Base-by-base conservation (phyloP, 2,888 invertebrate genomes). In the Cantharis rustica region DNA sequence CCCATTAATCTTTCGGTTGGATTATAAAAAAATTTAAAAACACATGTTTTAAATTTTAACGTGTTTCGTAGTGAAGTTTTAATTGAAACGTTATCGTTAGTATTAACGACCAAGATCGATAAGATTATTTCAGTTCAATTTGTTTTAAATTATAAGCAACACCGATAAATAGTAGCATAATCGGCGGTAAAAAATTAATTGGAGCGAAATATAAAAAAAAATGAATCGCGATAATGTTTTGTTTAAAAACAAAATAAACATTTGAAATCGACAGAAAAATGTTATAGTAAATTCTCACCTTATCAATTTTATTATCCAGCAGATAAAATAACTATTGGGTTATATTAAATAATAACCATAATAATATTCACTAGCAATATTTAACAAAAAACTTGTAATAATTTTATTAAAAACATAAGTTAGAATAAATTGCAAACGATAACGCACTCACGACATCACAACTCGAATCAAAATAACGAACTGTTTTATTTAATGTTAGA, bases 381-480 rank as follows among this genome's bases (percentile, higher is more conserved):
- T 47, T 47, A 47, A 66, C 64, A 66, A 66, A 66, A 66, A 20
- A 17, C 17, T 66, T 20, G 13, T 66, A 20, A 66, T 20, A 27
- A n/a, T n/a, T 27, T 27, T 27, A n/a, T 66, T 66, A 63, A 63
- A 16, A 17, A 66, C 64, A 20, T 66, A 20, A 66, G 23, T 66
- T 66, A 20, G 9, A 66, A 66, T 23, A 66, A 66, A 66, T 66
- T 66, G 47, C 64, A 20, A 66, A 20, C 23, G 17, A 66, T n/a
- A 66, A 13, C 64, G 23, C 64, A 66, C 17, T 23, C 64, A 66
- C 64, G 13, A 66, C 64, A 66, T 66, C 17, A 66, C 64, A 20
- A 66, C 64, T 66, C 64, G 64, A 17, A 20, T 66, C 64, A 20
- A 66, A 66, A 66, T 66, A 66, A 66, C 64, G 64, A 66, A 66